phyloP scores from a whole-genome alignment of 1,140 invertebrate genomes.

The Caerostris extrusa region DNA sequence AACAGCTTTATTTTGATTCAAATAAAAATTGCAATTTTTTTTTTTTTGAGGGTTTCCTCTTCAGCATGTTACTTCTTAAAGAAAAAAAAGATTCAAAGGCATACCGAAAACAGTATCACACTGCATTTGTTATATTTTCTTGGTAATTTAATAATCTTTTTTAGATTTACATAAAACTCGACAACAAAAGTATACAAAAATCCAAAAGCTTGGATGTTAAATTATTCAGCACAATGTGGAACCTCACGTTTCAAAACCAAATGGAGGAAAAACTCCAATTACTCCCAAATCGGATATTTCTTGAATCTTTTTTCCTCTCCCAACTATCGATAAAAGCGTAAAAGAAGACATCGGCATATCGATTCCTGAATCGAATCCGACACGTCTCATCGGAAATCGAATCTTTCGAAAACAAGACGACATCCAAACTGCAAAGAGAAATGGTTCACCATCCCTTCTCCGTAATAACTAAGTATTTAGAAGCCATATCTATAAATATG shows the following conservation, averaged over 20 bases:
- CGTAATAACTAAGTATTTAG: not conserved
- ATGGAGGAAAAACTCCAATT: not conserved
- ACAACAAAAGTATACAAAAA: not conserved
- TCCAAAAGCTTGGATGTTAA: not conserved
- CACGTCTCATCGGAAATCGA: conserved; percentile 4
- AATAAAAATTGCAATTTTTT: too few relatives aligned
- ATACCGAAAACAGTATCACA: too few relatives aligned
- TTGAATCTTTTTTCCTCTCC: not conserved
- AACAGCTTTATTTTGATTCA: too few relatives aligned
- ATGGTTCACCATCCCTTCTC: not conserved
- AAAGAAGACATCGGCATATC: conserved; percentile 22
- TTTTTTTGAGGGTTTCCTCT: too few relatives aligned
- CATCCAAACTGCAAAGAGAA: not conserved
- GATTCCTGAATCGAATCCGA: not conserved
- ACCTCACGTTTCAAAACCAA: not conserved
- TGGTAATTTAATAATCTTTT: not conserved
- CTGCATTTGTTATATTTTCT: not conserved
- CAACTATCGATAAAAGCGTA: not conserved
- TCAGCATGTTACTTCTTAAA: too few relatives aligned
- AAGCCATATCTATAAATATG: not conserved
- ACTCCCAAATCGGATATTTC: not conserved
- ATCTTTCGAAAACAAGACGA: not conserved
- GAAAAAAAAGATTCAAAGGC: too few relatives aligned
- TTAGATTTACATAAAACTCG: not conserved
- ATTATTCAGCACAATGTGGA: not conserved